Evolutionary conservation across 2,797 vertebrate species (phyloP).

Genomic region (Mus spretus): DNA sequence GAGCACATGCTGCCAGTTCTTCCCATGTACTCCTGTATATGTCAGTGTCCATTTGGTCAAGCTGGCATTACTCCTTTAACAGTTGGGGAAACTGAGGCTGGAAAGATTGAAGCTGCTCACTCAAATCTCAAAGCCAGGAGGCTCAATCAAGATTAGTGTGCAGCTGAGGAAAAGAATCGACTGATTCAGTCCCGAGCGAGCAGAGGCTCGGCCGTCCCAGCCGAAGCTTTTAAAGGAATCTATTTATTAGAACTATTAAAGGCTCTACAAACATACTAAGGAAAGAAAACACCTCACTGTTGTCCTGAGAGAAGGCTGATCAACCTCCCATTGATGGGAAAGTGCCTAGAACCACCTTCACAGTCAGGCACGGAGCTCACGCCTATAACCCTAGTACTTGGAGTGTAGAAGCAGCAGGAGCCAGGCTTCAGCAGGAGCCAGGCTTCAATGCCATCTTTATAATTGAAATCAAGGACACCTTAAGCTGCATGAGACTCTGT

Average conservation of each 20-base stretch:
- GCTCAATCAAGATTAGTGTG: too few species aligned
- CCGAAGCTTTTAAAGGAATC: background rate
- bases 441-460: background rate
- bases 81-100: background rate
- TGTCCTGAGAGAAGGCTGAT: background rate
- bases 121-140: background rate
- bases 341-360: background rate
- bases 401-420: background rate
- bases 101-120: background rate
- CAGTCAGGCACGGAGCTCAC: fast-evolving
- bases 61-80: fast-evolving
- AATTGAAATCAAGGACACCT: background rate
- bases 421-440: background rate
- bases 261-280: background rate
- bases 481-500: background rate
- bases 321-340: background rate
- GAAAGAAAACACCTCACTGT: background rate
- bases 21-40: background rate
- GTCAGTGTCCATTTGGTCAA: background rate
- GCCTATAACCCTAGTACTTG: background rate
- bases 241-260: background rate
- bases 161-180: background rate
- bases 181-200: background rate
- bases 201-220: background rate
- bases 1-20: background rate